Conservation (phyloP, 2,113 vertebrate species). For the Tyrannus savana region DNA sequence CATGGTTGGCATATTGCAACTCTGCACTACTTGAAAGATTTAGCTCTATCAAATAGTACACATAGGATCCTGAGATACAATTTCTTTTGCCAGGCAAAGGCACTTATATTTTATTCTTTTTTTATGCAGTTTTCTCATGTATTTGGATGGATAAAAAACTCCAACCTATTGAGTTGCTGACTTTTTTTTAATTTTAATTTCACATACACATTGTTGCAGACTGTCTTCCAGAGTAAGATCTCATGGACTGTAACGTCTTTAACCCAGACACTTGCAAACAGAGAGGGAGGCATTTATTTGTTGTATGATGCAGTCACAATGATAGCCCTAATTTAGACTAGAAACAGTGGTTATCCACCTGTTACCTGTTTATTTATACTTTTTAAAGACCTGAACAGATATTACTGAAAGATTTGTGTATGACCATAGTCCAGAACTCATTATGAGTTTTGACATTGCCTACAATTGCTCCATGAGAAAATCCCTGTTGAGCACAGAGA, state of each 20-base stretch:
- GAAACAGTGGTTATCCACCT: background rate
- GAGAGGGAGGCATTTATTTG: background rate
- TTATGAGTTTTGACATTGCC: background rate
- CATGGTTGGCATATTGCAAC: background rate
- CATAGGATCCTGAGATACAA: background rate
- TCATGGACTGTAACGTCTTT: background rate
- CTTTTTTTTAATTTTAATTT: background rate
- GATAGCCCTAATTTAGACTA: background rate
- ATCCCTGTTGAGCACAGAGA: background rate
- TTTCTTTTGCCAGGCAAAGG: background rate
- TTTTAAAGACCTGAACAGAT: background rate
- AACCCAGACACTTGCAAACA: background rate
- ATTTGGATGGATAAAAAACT: background rate
- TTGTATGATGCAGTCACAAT: background rate
- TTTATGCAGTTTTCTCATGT: background rate
- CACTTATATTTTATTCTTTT: conserved; percentile 5
- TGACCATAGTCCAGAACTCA: background rate
- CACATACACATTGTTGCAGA: background rate
- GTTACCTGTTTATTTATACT: background rate
- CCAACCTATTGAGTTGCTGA: background rate
- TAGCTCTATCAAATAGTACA: background rate
- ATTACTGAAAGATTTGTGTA: background rate
- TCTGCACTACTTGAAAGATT: background rate
- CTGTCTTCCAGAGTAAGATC: background rate
- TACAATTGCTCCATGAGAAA: background rate